A percentile compares a stretch with the other conserved stretches of the same genome.
Evolutionary conservation across 2,113 vertebrate genomes (phyloP).

Genomic region (Odocoileus hemionus): DNA sequence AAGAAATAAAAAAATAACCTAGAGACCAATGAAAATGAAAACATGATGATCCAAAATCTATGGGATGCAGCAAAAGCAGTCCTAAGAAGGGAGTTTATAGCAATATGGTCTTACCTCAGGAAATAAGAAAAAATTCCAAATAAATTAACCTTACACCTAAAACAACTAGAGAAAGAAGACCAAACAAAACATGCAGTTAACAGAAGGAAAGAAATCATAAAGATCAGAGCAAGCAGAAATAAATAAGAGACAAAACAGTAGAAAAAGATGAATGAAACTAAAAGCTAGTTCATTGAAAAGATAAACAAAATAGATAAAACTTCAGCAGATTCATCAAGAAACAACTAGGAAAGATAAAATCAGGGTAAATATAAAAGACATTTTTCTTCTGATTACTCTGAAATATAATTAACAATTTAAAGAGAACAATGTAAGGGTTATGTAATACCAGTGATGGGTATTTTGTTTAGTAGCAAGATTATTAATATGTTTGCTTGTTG

Average conservation of each 20-base stretch:
- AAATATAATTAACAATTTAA: background rate
- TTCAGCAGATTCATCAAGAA: background rate
- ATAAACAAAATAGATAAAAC: background rate
- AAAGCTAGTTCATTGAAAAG: background rate
- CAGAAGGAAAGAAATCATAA: background rate
- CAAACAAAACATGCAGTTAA: background rate
- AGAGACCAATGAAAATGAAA: background rate
- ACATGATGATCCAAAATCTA: background rate
- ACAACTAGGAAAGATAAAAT: background rate
- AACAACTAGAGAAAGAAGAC: background rate
- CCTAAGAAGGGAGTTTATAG: background rate
- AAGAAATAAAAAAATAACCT: background rate
- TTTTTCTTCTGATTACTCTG: background rate
- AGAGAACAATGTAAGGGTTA: background rate
- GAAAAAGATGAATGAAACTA: background rate
- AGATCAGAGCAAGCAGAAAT: background rate
- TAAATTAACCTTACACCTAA: background rate
- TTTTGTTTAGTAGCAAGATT: background rate
- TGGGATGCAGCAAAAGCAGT: background rate
- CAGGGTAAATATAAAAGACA: background rate
- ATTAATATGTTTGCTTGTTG: background rate
- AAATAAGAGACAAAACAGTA: background rate
- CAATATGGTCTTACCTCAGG: background rate
- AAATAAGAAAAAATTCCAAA: background rate
- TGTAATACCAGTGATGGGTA: background rate